Conservation (phyloP, 2,113 vertebrate genomes). For the Rafetus swinhoei region DNA sequence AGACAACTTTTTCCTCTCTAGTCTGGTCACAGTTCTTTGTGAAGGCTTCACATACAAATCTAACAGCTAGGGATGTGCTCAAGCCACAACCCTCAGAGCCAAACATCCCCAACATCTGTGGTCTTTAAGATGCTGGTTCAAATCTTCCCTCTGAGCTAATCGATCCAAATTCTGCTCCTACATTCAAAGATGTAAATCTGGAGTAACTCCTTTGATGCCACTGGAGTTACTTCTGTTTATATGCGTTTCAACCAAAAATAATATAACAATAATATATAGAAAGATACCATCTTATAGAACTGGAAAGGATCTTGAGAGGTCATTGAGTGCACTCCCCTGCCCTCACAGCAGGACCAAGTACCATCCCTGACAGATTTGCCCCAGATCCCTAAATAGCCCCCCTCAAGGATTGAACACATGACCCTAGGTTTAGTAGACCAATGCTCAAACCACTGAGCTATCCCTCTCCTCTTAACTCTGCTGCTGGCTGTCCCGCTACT, state of each 20-base stretch:
- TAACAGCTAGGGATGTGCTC: background rate
- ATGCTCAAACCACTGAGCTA: too few relatives aligned
- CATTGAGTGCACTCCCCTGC: too few relatives aligned
- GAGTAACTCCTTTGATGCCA: background rate
- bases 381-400: too few relatives aligned
- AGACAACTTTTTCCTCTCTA: rapidly evolving
- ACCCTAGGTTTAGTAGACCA: too few relatives aligned
- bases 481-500: too few relatives aligned
- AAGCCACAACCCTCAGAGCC: background rate
- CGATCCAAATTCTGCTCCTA: background rate
- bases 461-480: too few relatives aligned
- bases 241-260: background rate
- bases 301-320: too few relatives aligned
- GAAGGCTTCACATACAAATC: background rate
- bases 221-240: background rate
- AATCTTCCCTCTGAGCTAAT: background rate
- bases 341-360: too few relatives aligned
- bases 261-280: background rate
- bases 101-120: background rate
- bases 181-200: background rate
- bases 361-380: too few relatives aligned
- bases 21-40: background rate
- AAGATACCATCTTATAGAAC: too few relatives aligned
- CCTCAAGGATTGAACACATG: too few relatives aligned
- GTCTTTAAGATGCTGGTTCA: background rate